Base-by-base conservation (phyloP, 2,797 vertebrate species). In the Cossypha dichroa region DNA sequence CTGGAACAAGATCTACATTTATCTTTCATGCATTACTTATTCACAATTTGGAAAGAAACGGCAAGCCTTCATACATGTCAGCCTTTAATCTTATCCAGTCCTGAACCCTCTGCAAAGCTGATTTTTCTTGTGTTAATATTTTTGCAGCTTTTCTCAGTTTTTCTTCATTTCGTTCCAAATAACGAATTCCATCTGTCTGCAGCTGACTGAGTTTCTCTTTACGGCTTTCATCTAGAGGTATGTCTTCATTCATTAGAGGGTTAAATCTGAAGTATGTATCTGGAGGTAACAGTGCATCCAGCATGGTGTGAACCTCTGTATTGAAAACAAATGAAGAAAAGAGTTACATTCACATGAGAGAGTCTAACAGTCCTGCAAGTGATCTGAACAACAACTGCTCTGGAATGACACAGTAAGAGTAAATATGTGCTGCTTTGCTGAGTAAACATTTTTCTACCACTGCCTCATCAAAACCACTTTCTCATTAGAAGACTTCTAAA, bases 251-350 rank as follows among this genome's bases (percentile, higher is more conserved):
- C 98, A 99, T 98, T 66, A 98, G 98, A n/a, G 99, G 99, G 97
- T 99, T 99, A 98, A 99, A 99, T 97, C 99, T 99, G 97, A 99
- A 99, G 58, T 99, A 99, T 6, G 98, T 98, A 95, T 99, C 95
- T 15, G 98, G 96, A 54, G 99, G 99, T 73, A 99, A 98, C 66
- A 99, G 98, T 34, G 98, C 99, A 70, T 99, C 98, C 64, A 99
- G 98, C 98, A 99, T 99, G 92, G 98, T 97, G 94, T 99, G 99
- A 94, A 99, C 99, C 98, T 99, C 99, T 99, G 98, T 40, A 96
- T 95, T 94, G 66, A 93, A 85, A 96, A 93, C 29, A 97, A 89
- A 73, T 14, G 20, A 59, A 73, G n/a, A n/a, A 59, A 94, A 83
- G 14, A 5, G 54, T 92, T 77, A 29, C 10, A 51, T 59, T 83